These are phyloP conservation scores for Brachionichthys hirsutus DNA, from an alignment of 2,113 vertebrate genomes.

Conservation along the genomic window DNA sequence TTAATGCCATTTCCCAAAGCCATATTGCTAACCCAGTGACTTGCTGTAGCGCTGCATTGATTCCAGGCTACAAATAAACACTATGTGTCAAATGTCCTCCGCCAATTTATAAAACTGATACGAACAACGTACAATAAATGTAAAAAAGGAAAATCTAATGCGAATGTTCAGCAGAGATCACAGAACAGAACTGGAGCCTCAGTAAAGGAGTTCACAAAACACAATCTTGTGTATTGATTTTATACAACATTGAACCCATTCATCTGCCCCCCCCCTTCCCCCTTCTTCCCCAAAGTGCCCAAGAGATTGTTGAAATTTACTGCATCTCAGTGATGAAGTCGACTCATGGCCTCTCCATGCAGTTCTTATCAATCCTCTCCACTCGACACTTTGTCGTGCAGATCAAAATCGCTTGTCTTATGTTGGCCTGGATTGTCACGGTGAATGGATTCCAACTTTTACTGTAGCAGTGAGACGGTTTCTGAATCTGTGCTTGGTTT, in stretches of 20 bases:
- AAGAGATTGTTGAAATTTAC: constrained; percentile 24
- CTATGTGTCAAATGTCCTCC: background rate
- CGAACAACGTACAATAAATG: background rate
- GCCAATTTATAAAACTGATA: background rate
- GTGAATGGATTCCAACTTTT: background rate
- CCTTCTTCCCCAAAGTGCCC: constrained; percentile 1
- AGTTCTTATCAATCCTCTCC: constrained; percentile 10
- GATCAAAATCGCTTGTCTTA: constrained; percentile 4
- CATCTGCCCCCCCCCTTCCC: constrained; percentile 11
- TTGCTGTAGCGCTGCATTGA: too few relatives aligned
- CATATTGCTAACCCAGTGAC: too few relatives aligned
- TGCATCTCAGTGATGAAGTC: constrained; percentile 16
- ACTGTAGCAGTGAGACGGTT: too few relatives aligned
- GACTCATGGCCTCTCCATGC: constrained; percentile 11
- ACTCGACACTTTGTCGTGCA: background rate
- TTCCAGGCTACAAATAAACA: too few relatives aligned
- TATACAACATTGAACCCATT: constrained; percentile 2
- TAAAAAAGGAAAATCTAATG: background rate
- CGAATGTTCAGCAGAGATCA: background rate
- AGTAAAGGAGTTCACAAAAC: constrained; percentile 1
- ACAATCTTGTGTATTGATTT: constrained; percentile 26
- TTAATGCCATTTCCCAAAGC: too few relatives aligned
- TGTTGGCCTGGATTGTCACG: background rate
- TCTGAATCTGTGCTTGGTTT: too few relatives aligned
- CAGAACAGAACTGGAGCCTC: background rate